These are phyloP conservation scores for Homarus gammarus DNA, from an alignment of 2,888 invertebrate species.

Conservation along the genomic window DNA sequence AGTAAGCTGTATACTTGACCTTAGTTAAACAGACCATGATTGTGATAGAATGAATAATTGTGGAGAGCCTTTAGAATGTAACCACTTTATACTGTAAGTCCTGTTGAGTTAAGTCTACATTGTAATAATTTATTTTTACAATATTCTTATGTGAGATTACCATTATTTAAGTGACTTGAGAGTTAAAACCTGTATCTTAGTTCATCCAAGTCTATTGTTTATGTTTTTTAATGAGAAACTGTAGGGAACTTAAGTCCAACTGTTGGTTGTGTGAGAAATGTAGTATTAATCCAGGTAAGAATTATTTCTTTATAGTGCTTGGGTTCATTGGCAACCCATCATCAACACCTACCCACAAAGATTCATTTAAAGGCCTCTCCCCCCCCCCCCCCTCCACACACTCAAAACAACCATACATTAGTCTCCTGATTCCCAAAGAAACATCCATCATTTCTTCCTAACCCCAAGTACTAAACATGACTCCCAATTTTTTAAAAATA, in stretches of 20 bases:
- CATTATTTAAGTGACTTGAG: not conserved
- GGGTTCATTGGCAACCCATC: not conserved
- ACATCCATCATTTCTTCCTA: too few relatives aligned
- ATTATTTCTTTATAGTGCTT: constrained; percentile 5
- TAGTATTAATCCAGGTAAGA: constrained; percentile 1
- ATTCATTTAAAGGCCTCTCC: too few relatives aligned
- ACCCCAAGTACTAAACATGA: too few relatives aligned
- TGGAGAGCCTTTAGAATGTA: constrained; percentile 8
- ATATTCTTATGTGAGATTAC: constrained; percentile 2
- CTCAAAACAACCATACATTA: too few relatives aligned
- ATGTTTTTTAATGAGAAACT: constrained; percentile 24
- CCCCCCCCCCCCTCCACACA: too few relatives aligned
- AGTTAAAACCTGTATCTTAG: not conserved
- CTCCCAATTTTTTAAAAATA: too few relatives aligned
- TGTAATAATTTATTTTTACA: constrained; percentile 12
- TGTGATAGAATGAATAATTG: constrained; percentile 4
- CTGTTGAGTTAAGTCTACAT: not conserved
- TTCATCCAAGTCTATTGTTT: constrained; percentile 9
- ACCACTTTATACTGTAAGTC: not conserved
- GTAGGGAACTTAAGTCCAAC: constrained; percentile 19
- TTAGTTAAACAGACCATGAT: not conserved
- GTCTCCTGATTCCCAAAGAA: too few relatives aligned
- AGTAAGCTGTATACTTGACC: not conserved
- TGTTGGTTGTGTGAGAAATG: constrained; percentile 22
- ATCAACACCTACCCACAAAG: constrained; percentile 2